Conservation (phyloP, 53 echinoderm and acorn worm genomes). For the Temnopleurus reevesii region DNA sequence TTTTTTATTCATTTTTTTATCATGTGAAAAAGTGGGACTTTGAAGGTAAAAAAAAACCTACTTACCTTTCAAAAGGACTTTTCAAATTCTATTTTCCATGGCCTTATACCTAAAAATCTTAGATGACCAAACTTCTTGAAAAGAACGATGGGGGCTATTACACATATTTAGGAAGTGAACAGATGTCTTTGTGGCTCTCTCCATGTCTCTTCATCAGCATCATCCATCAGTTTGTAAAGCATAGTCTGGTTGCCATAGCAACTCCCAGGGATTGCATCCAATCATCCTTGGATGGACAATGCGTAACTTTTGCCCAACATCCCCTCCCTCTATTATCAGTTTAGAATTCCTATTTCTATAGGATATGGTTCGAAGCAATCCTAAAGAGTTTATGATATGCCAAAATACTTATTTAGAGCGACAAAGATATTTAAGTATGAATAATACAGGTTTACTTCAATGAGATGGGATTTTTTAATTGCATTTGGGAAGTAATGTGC, state of each 20-base stretch:
- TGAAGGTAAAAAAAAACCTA: no score
- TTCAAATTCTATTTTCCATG: no score
- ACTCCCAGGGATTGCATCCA: slow-evolving; percentile 30
- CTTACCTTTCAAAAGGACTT: no score
- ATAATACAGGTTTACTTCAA: no score
- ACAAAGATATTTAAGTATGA: neutral
- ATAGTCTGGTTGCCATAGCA: slow-evolving; percentile 41
- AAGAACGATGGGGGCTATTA: no score
- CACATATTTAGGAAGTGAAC: no score
- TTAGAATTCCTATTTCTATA: neutral
- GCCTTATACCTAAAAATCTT: no score
- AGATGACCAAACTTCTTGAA: no score
- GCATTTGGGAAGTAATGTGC: no score
- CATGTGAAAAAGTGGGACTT: no score
- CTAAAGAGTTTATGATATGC: neutral
- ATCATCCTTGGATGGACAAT: slow-evolving; percentile 30
- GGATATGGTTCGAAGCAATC: slow-evolving; percentile 1
- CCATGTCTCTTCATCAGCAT: neutral
- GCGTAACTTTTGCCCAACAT: neutral
- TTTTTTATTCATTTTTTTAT: no score
- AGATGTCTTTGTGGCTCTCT: slow-evolving; percentile 13
- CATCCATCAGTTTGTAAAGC: neutral
- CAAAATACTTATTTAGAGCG: neutral
- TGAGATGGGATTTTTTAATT: no score
- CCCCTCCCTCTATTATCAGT: neutral